Base-by-base conservation (phyloP, 2,113 vertebrate species). In the Emydocephalus ijimae region DNA sequence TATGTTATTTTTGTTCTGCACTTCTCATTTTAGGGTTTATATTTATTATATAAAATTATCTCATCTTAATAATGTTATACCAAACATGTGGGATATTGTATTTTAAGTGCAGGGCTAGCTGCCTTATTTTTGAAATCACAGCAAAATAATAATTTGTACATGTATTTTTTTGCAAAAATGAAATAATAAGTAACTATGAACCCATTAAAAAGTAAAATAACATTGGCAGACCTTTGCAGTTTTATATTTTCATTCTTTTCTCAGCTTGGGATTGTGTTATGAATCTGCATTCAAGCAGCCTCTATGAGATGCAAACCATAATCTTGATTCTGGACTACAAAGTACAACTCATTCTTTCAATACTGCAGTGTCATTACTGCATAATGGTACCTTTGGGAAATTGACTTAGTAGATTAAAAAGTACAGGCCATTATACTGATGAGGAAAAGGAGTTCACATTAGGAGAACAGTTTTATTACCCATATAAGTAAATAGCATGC, bases 131-230 rank as follows among this genome's bases (percentile, higher is more conserved):
- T 69, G 93, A 96, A 93, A 93, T 96, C 92, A 94, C 91, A 97
- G 95, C 94, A 39, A 39, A 5, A 45, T 45, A 97, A 94, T 97
- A 92, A 97, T 93, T 45, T 96, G 10, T 94, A 93, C 69, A 89
- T 23, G 43, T 95, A 93, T 96, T 95, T 97, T 97, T 95, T 94
- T 96, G 95, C 96, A 96, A 48, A 48, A 8, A 94, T 95, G 95
- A 97, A 94, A 92, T 96, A 97, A 95, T 87, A 74, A 92, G 94
- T 85, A 95, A 91, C 74, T 95, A 95, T 95, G 93, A 93, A 94
- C 95, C 95, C 94, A 97, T 96, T 97, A 97, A 97, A 96, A n/a
- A 92, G 54, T 95, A 91, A 95, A 95, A 96, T 95, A 81, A 93
- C 85, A 93, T 94, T 95, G 94, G 74, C 90, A 95, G 90, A 94